phyloP scores from a whole-genome alignment of 2,113 vertebrate genomes.

The Salminus brasiliensis region DNA sequence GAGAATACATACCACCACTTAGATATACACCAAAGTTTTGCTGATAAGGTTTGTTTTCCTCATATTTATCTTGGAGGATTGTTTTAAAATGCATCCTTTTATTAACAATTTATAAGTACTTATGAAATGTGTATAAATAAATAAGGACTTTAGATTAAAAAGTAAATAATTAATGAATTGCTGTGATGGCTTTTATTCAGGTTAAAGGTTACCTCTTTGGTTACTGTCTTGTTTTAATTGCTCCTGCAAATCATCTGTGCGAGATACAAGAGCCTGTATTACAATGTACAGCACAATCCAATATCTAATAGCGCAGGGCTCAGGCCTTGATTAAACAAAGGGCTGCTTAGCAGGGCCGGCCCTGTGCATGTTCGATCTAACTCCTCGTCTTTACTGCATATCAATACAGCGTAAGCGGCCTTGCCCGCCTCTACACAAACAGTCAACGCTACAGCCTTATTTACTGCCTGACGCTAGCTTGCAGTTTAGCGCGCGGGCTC shows the following conservation, averaged over 20 bases:
- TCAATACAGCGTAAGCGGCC: slow-evolving; percentile 20
- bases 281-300: slow-evolving; percentile 43
- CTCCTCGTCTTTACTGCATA: slow-evolving; percentile 36
- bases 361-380: slow-evolving; percentile 10
- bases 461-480: slow-evolving; percentile 43
- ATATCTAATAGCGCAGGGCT: slow-evolving; percentile 48
- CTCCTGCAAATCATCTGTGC: slow-evolving; percentile 42
- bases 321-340: slow-evolving; percentile 43
- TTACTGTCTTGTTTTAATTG: slow-evolving; percentile 51
- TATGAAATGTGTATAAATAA: slow-evolving; percentile 48
- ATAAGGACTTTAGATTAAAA: slow-evolving; percentile 51
- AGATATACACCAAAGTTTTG: slow-evolving; percentile 20
- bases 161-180: slow-evolving; percentile 45
- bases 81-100: slow-evolving; percentile 76
- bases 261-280: slow-evolving; percentile 39
- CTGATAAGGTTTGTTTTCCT: slow-evolving; percentile 72
- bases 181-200: slow-evolving; percentile 33
- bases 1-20: not conserved
- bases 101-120: slow-evolving; percentile 48
- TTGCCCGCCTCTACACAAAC: slow-evolving; percentile 5
- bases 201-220: slow-evolving; percentile 48
- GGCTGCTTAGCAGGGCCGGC: slow-evolving; percentile 26
- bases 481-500: slow-evolving; percentile 23
- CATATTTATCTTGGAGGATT: slow-evolving; percentile 21
- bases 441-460: slow-evolving; percentile 28